phyloP scores from a whole-genome alignment of 1,140 invertebrate genomes.

The Brachionus sp. region DNA sequence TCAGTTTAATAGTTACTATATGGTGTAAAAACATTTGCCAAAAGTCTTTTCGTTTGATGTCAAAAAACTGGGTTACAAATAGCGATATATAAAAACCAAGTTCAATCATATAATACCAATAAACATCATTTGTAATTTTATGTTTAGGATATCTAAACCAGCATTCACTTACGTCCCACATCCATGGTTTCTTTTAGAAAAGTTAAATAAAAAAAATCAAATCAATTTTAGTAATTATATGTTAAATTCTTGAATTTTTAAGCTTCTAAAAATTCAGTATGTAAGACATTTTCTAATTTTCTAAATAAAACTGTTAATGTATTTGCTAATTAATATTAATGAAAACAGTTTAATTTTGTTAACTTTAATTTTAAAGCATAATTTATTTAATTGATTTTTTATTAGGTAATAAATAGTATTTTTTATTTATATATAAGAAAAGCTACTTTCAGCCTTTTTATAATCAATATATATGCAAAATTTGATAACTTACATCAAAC shows the following conservation, averaged over 20 bases:
- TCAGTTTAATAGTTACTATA: constrained; percentile 79
- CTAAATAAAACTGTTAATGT: too few relatives aligned
- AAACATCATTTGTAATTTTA: constrained; percentile 55
- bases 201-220: neutral
- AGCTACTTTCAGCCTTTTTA: too few relatives aligned
- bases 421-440: neutral
- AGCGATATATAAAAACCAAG: constrained; percentile 92
- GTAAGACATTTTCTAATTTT: too few relatives aligned
- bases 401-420: too few relatives aligned
- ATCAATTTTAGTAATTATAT: neutral
- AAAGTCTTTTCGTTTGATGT: constrained; percentile 81
- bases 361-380: too few relatives aligned
- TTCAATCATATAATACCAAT: constrained; percentile 96
- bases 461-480: constrained; percentile 48
- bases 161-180: neutral
- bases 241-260: neutral
- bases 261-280: too few relatives aligned
- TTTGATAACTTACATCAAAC: neutral
- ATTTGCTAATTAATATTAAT: too few relatives aligned
- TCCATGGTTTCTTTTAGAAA: neutral
- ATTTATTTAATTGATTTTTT: too few relatives aligned
- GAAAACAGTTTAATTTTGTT: too few relatives aligned
- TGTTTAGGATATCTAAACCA: constrained; percentile 41
- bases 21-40: constrained; percentile 98
- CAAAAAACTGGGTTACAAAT: constrained; percentile 84